Conservation (phyloP, 2,113 vertebrate genomes). For the Mormoops blainvillei region DNA sequence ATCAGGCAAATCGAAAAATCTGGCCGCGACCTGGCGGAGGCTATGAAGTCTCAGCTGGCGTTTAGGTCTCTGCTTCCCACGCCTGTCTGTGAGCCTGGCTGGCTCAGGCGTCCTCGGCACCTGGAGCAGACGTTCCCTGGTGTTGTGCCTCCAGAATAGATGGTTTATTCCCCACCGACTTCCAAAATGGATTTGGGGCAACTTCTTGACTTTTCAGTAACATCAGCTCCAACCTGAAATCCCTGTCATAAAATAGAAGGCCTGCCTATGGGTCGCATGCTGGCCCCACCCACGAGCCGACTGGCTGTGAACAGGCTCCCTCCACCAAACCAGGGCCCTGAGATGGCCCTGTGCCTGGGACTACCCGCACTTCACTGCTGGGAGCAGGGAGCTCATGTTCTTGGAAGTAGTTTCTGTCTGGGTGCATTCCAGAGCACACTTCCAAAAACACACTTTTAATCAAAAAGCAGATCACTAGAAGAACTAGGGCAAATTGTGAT, state of each 20-base stretch:
- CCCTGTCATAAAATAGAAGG: neutral
- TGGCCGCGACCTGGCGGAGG: neutral
- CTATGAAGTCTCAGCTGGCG: neutral
- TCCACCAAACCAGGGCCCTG: fast-evolving
- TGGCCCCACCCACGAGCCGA: fast-evolving
- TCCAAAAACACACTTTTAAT: neutral
- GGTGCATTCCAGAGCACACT: neutral
- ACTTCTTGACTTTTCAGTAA: conserved; percentile 37
- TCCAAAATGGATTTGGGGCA: conserved; percentile 40
- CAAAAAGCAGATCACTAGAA: conserved; percentile 39
- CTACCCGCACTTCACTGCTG: neutral
- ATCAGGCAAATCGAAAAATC: conserved; percentile 42
- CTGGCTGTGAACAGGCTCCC: neutral
- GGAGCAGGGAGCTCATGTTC: neutral
- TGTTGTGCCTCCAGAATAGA: neutral
- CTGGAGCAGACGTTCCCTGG: neutral
- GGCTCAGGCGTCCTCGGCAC: neutral
- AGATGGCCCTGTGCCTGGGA: neutral
- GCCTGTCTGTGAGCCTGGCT: fast-evolving
- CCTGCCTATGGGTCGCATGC: neutral
- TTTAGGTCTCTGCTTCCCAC: neutral
- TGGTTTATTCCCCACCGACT: neutral
- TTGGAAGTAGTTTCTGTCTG: neutral
- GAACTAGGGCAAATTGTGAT: conserved; percentile 7
- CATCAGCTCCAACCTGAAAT: neutral